Evolutionary conservation across 1,140 invertebrate genomes (phyloP).

Genomic region (Diachasmimorpha longicaudata): DNA sequence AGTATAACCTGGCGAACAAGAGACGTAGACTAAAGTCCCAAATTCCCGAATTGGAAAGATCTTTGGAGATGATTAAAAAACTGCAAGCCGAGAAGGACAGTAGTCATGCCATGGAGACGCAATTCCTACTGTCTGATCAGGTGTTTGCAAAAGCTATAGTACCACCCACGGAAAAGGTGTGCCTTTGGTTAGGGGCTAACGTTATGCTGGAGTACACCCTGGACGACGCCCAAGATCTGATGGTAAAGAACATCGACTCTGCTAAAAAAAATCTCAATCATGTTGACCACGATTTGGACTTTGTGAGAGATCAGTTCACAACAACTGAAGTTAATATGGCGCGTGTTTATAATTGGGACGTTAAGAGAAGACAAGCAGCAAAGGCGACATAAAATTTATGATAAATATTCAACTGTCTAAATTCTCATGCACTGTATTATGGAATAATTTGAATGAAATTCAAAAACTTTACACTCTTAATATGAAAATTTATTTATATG

Average conservation of each 20-base stretch:
- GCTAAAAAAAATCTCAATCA: slow-evolving; percentile 84
- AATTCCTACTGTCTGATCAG: slow-evolving; percentile 95
- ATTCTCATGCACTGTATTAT: background rate
- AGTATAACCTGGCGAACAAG: slow-evolving; percentile 85
- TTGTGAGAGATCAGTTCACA: slow-evolving; percentile 93
- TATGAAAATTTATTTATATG: background rate
- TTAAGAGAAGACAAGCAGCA: slow-evolving; percentile 80
- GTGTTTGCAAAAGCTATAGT: slow-evolving; percentile 89
- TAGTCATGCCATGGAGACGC: slow-evolving; percentile 77
- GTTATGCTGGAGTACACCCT: slow-evolving; percentile 98
- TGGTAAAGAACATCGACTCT: slow-evolving; percentile 87
- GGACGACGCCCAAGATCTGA: slow-evolving; percentile 86
- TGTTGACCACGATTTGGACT: slow-evolving; percentile 92
- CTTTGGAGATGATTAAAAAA: slow-evolving; percentile 91
- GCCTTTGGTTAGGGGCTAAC: slow-evolving; percentile 98
- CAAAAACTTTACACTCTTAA: background rate
- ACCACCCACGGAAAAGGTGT: slow-evolving; percentile 92
- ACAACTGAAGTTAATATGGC: slow-evolving; percentile 99
- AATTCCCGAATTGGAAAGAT: slow-evolving; percentile 91
- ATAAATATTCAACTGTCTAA: slow-evolving; percentile 11
- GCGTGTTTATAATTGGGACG: slow-evolving; percentile 94
- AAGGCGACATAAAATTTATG: slow-evolving; percentile 45
- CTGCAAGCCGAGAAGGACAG: slow-evolving; percentile 80
- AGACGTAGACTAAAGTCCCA: slow-evolving; percentile 84
- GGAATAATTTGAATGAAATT: background rate